phyloP scores from a whole-genome alignment of 1,140 invertebrate species.

The Lepidurus arcticus region DNA sequence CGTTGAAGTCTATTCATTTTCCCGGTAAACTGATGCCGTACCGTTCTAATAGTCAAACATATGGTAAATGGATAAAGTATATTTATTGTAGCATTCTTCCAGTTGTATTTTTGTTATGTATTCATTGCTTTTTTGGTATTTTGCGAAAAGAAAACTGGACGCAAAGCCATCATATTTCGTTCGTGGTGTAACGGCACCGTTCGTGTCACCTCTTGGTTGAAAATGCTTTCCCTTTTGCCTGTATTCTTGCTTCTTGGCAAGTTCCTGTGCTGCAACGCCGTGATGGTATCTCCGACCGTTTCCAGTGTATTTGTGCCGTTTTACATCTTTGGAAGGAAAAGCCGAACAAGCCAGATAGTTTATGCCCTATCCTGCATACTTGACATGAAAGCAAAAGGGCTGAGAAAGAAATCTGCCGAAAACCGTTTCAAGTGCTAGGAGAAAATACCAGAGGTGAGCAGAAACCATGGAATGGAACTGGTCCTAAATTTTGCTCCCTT shows the following conservation, averaged over 20 bases:
- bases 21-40: too few species aligned
- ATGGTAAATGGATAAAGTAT: too few species aligned
- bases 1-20: too few species aligned
- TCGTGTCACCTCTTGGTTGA: constrained; percentile 2
- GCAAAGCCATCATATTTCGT: background rate
- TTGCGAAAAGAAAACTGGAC: background rate
- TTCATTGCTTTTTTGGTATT: background rate
- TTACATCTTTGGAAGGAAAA: background rate
- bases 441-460: too few species aligned
- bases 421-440: background rate
- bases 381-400: constrained; percentile 14
- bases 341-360: background rate
- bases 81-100: too few species aligned
- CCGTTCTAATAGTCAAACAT: too few species aligned
- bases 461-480: too few species aligned
- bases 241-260: background rate
- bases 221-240: background rate
- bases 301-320: background rate
- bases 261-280: background rate
- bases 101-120: too few species aligned
- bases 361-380: constrained; percentile 4
- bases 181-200: too few species aligned
- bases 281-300: background rate
- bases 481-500: background rate
- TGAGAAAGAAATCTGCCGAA: background rate